phyloP scores from a whole-genome alignment of 2,888 invertebrate genomes.

The Miltochrista miniata region DNA sequence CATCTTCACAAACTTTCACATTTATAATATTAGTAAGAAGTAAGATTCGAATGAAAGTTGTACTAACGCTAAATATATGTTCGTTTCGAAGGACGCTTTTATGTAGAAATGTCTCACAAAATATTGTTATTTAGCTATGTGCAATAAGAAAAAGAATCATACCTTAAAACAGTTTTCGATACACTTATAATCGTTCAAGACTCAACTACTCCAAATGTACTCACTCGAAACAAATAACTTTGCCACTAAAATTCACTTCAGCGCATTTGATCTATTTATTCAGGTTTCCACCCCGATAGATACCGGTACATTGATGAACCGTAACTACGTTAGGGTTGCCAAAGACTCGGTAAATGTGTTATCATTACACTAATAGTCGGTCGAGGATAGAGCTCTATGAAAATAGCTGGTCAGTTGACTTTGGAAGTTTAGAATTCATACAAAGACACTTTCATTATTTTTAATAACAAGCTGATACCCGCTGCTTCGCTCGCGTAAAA shows the following conservation, averaged over 20 bases:
- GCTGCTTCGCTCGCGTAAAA: too few species aligned
- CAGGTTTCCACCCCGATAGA: neutral
- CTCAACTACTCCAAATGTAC: neutral
- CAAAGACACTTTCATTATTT: neutral
- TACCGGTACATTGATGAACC: neutral
- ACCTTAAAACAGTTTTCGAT: neutral
- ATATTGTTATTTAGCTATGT: too few species aligned
- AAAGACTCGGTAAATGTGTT: neutral
- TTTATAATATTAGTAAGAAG: too few species aligned
- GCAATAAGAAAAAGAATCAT: too few species aligned
- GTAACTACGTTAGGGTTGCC: slow-evolving; percentile 1
- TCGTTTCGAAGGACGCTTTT: too few species aligned
- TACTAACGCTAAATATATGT: too few species aligned
- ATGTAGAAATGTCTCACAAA: too few species aligned
- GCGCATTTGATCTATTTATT: neutral
- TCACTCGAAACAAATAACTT: neutral
- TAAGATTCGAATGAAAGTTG: too few species aligned
- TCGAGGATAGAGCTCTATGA: neutral
- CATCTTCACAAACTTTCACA: too few species aligned
- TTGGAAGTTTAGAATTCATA: neutral
- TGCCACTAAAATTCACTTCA: neutral
- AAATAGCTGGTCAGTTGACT: neutral
- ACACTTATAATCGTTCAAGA: neutral
- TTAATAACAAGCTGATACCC: too few species aligned
- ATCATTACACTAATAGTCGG: slow-evolving; percentile 4